A percentile compares a stretch with the other conserved stretches of the same genome.
phyloP scores from a whole-genome alignment of 2,797 vertebrate species.

The Pangasius krempfi region DNA sequence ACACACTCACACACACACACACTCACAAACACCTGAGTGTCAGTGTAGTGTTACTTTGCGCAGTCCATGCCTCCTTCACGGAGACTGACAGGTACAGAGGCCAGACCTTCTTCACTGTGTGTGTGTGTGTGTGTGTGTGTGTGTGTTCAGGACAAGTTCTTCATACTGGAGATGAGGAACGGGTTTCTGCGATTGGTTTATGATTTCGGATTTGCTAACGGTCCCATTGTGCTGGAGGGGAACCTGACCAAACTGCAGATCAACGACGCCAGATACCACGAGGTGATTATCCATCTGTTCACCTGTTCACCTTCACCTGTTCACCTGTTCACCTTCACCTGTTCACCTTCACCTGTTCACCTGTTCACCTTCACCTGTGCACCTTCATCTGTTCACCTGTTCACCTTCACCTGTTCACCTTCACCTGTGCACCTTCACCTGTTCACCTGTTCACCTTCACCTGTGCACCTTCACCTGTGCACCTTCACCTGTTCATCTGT shows the following conservation, averaged over 20 bases:
- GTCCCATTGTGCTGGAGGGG: conserved; percentile 83
- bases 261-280: conserved; percentile 94
- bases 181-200: conserved; percentile 90
- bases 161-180: conserved; percentile 88
- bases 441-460: not conserved
- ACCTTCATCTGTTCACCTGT: not conserved
- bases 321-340: not conserved
- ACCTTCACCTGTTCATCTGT: not conserved
- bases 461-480: not conserved
- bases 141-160: conserved; percentile 83
- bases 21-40: not conserved
- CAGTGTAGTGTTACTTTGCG: not conserved
- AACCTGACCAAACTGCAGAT: conserved; percentile 86
- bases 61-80: not conserved
- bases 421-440: not conserved
- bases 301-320: not conserved
- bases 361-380: too few species aligned
- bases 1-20: conserved; percentile 60
- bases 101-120: not conserved
- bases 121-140: not conserved
- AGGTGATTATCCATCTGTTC: conserved; percentile 74
- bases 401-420: not conserved
- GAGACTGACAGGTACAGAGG: not conserved
- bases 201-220: conserved; percentile 88
- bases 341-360: not conserved